A percentile compares a stretch with the other conserved stretches of the same genome.
Evolutionary conservation across 2,888 invertebrate genomes (phyloP).

Genomic region (Electrophaes corylata): DNA sequence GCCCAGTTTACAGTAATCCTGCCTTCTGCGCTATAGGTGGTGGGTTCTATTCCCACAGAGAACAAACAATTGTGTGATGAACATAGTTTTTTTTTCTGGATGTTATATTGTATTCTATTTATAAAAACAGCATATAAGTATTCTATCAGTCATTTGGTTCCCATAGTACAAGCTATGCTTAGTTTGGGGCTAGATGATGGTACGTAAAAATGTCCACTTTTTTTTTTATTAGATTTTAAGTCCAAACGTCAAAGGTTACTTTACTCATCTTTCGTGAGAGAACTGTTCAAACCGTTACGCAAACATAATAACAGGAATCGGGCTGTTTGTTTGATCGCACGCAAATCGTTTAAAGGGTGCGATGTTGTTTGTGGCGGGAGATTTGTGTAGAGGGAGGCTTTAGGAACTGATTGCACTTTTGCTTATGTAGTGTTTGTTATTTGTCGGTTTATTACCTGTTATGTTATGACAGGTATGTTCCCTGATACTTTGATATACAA

Average conservation of each 20-base stretch:
- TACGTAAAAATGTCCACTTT: too few relatives aligned
- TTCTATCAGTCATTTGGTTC: too few relatives aligned
- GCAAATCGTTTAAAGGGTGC: slow-evolving; percentile 23
- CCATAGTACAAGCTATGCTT: too few relatives aligned
- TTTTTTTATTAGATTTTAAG: too few relatives aligned
- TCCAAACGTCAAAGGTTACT: slow-evolving; percentile 4
- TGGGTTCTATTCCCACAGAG: too few relatives aligned
- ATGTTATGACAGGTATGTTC: background rate
- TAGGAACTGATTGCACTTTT: slow-evolving; percentile 18
- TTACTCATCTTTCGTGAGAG: slow-evolving; percentile 9
- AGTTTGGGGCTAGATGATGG: too few relatives aligned
- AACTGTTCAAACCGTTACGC: slow-evolving; percentile 22
- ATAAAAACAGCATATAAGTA: too few relatives aligned
- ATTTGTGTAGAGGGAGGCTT: slow-evolving; percentile 14
- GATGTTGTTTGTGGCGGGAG: slow-evolving; percentile 14
- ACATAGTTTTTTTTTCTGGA: too few relatives aligned
- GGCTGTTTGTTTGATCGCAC: slow-evolving; percentile 26
- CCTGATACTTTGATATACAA: background rate
- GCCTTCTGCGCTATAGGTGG: too few relatives aligned
- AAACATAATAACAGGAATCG: slow-evolving; percentile 29
- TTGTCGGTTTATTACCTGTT: background rate
- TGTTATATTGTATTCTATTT: too few relatives aligned
- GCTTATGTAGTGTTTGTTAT: slow-evolving; percentile 10
- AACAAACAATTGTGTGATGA: too few relatives aligned
- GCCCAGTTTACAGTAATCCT: too few relatives aligned